Conservation (phyloP, 2,888 invertebrate species). For the Synergus gifuensis region DNA sequence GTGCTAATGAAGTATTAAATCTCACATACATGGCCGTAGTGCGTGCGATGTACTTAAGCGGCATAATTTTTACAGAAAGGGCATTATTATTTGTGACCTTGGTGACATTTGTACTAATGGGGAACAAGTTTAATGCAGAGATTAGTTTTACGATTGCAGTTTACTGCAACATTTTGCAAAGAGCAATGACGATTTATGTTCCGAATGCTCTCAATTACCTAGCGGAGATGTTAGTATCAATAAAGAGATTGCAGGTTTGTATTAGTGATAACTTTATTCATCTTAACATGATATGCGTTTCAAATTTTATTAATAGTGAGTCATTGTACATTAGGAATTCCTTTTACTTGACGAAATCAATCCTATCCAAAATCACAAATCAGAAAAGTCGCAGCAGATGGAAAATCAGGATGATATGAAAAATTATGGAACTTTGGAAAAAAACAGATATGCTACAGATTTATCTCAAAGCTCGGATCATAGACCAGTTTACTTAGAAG, state of each 20-base stretch:
- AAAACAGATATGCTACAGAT: slow-evolving; percentile 10
- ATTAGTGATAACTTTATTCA: not conserved
- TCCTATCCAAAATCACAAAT: slow-evolving; percentile 29
- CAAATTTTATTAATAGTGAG: not conserved
- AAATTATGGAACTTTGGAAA: slow-evolving; percentile 1
- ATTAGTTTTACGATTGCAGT: slow-evolving; percentile 80
- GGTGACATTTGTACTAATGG: slow-evolving; percentile 79
- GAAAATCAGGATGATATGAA: not conserved
- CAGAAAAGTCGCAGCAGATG: slow-evolving; percentile 31
- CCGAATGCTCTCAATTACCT: slow-evolving; percentile 78
- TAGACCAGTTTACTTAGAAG: slow-evolving; percentile 64
- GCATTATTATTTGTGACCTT: slow-evolving; percentile 85
- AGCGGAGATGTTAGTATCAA: slow-evolving; percentile 82
- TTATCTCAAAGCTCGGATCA: not conserved
- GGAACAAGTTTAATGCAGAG: slow-evolving; percentile 72
- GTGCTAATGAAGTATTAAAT: slow-evolving; percentile 85
- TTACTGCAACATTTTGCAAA: slow-evolving; percentile 82
- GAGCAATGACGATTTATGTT: slow-evolving; percentile 81
- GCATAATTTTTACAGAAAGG: slow-evolving; percentile 87
- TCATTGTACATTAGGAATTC: slow-evolving; percentile 61
- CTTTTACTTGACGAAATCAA: slow-evolving; percentile 68
- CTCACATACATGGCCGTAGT: slow-evolving; percentile 74
- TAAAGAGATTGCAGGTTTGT: slow-evolving; percentile 78
- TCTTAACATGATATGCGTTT: too few relatives aligned
- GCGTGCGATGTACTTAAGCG: slow-evolving; percentile 82